Percentiles rank a stretch among this genome's conserved stretches.
These are phyloP conservation scores for Oncopodura yosiiana DNA, from an alignment of 1,140 invertebrate genomes.

Conservation along the genomic window DNA sequence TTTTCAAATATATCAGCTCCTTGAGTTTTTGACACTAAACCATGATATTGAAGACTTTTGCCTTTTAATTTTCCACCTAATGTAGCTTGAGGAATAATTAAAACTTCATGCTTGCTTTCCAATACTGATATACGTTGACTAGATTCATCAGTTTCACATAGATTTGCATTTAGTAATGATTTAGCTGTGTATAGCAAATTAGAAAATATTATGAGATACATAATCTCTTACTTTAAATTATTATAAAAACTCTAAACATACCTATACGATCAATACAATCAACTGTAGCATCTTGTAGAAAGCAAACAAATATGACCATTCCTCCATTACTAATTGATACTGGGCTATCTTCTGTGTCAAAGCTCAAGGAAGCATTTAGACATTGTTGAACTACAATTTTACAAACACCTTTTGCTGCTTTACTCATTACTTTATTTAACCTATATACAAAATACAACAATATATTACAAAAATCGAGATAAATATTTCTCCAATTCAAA, in stretches of 20 bases:
- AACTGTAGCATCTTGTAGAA: constrained; percentile 39
- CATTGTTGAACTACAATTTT: constrained; percentile 32
- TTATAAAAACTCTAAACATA: constrained; percentile 16
- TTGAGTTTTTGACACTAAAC: constrained; percentile 40
- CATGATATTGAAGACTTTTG: constrained; percentile 44
- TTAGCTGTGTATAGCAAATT: constrained; percentile 38
- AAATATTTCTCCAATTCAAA: too few species aligned
- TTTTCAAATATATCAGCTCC: constrained; percentile 40
- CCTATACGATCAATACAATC: constrained; percentile 39
- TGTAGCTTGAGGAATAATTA: constrained; percentile 45
- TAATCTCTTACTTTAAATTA: neutral
- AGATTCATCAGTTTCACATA: constrained; percentile 39
- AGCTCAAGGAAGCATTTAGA: constrained; percentile 16
- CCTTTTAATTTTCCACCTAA: constrained; percentile 44
- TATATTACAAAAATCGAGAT: too few species aligned
- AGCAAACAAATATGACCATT: constrained; percentile 40
- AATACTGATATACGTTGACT: constrained; percentile 35
- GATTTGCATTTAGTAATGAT: constrained; percentile 37
- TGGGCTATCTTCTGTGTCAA: constrained; percentile 25
- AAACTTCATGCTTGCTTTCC: constrained; percentile 41
- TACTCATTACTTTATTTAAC: too few species aligned
- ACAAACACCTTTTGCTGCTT: too few species aligned
- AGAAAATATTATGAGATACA: neutral
- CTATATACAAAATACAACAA: too few species aligned
- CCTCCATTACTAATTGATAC: constrained; percentile 36